Evolutionary conservation across 2,888 invertebrate species (phyloP), one percentile per base, ranked within the genome.

Genomic region (Teleogryllus oceanicus): DNA sequence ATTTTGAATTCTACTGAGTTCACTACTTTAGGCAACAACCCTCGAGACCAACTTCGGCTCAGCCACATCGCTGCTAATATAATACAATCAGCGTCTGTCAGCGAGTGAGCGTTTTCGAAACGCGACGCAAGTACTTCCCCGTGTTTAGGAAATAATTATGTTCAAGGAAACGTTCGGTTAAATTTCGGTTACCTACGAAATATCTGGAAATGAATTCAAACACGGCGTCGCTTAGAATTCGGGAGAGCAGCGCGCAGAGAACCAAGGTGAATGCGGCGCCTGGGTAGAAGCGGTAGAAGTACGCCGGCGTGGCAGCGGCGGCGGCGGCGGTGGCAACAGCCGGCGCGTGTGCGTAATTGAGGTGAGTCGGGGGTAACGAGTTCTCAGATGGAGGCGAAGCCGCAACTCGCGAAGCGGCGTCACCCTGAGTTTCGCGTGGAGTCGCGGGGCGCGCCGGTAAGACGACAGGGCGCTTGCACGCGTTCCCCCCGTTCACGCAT

Each of bases 161-260:
- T 62, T 62, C 62, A 62, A 62, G 62, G 62, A 62, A 62, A 62
- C n/a, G 62, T 62, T 62, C n/a, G 62, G 62, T 62, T 62, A 18
- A 62, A 62, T 62, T 62, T 62, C 13, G 62, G 62, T 62, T 62
- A 62, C 62, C 16, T 62, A 8, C 16, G 62, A 62, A 62, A 62
- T 62, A 62, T 62, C 62, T 62, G 62, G 62, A 62, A 62, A 62
- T n/a, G 62, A n/a, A 62, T 62, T 62, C 62, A 62, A 62, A n/a
- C 62, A n/a, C 62, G 62, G n/a, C 16, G 62, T 62, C 62, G 62
- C 62, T 62, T 62, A 62, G 62, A 62, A 62, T 62, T 62, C n/a
- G 62, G 16, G 16, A 37, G 37, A 37, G 37, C 37, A 8, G 37
- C 37, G 37, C 37, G 37, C 16, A 11, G 62, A n/a, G 62, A 62